Evolutionary conservation across 35 echinoderm and acorn worm species (phyloP).

Genomic region (Heliocidaris tuberculata): DNA sequence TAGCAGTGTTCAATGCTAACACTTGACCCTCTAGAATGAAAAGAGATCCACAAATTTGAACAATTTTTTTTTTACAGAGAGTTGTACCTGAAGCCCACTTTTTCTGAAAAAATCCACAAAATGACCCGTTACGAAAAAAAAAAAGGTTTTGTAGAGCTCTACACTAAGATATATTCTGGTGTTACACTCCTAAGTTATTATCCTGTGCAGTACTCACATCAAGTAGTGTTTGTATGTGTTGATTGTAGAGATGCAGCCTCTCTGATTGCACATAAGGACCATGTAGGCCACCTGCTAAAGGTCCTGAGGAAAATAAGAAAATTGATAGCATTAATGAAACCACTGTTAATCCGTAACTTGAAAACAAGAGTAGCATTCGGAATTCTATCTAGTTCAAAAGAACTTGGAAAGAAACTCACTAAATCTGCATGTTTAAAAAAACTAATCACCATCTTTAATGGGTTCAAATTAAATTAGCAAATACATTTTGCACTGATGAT

Average conservation of each 20-base stretch:
- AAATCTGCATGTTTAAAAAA: too few relatives aligned
- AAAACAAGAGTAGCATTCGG: background rate
- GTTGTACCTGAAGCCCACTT: too few relatives aligned
- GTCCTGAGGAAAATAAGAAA: slow-evolving; percentile 50
- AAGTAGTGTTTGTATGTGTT: slow-evolving; percentile 68
- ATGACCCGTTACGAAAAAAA: background rate
- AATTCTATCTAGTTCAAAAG: too few relatives aligned
- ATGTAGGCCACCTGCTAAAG: slow-evolving; percentile 62
- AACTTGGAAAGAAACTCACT: too few relatives aligned
- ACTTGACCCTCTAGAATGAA: background rate
- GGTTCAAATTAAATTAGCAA: too few relatives aligned
- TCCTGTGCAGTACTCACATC: slow-evolving; percentile 57
- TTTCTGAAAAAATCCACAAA: too few relatives aligned
- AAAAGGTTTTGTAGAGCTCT: background rate
- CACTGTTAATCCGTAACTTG: background rate
- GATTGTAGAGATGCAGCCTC: slow-evolving; percentile 72
- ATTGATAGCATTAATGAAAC: background rate
- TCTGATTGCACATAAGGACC: slow-evolving; percentile 88
- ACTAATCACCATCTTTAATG: too few relatives aligned
- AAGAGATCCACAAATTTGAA: background rate
- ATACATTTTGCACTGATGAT: too few relatives aligned
- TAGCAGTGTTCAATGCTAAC: background rate
- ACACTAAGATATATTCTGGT: too few relatives aligned
- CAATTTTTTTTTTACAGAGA: too few relatives aligned
- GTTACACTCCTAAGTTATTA: background rate